Evolutionary conservation across 2,113 vertebrate genomes (phyloP), one percentile per base, ranked within the genome.

Genomic region (Clarias macrocephalus): DNA sequence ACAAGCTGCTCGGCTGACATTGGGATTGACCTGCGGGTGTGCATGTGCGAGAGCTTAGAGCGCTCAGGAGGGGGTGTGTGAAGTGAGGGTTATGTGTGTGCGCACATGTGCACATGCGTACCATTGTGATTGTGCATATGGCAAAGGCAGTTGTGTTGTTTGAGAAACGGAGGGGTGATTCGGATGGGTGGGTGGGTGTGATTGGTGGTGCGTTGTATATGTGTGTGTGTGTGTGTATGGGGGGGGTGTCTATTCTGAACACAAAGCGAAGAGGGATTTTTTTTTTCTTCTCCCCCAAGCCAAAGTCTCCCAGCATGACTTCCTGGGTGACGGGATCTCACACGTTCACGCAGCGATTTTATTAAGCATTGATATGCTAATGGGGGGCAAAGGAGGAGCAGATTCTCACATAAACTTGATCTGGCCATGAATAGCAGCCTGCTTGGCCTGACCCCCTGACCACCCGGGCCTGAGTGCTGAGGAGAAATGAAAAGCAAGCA

Each of bases 361-460:
- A 95, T 97, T 96, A 96, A 96, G 96, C 96, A 98, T 99, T 99
- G 97, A 99, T 97, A 98, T 99, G 98, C 96, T 98, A 97, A 99
- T 99, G 92, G 92, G 93, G 97, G 96, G 95, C 96, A 97, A 94
- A 91, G 92, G 93, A 96, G 96, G 96, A 96, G 95, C 96, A 96
- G 96, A 97, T 97, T 97, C 97, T 98, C 97, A 97, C 97, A 97
- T 97, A 96, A 98, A 97, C 96, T 98, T 97, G 96, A 97, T 97
- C 96, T 97, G 96, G 96, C 95, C 96, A 96, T 99, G 98, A 99
- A 99, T 97, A 95, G 96, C 92, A 93, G 95, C 95, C 96, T 97
- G 97, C 97, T 96, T 96, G 95, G 94, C 93, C 95, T 97, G 96
- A 98, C 96, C 96, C 96, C 96, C 92, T 95, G 95, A 94, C 93